Conservation (phyloP, 2,888 invertebrate species). For the Amphipyra berbera region DNA sequence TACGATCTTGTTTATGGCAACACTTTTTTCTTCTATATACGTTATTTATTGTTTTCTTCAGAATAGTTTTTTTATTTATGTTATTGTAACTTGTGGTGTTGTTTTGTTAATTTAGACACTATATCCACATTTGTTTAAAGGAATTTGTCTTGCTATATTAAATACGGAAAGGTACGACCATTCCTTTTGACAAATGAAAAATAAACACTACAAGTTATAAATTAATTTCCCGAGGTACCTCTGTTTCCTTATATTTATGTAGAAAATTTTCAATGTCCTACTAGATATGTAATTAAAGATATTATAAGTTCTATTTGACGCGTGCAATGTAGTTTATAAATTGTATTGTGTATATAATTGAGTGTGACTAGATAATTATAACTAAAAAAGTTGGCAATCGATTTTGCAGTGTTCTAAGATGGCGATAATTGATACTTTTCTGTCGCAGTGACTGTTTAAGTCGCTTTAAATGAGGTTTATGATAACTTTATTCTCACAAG, state of each 20-base stretch:
- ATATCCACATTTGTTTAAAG: no score
- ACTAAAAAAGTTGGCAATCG: conserved; percentile 34
- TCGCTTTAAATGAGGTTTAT: no score
- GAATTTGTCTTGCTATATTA: neutral
- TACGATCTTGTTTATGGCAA: conserved; percentile 61
- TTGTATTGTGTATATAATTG: conserved; percentile 55
- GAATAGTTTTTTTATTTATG: conserved; percentile 36
- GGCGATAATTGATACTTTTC: conserved; percentile 30
- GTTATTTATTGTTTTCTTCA: conserved; percentile 49
- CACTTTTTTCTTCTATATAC: conserved; percentile 47
- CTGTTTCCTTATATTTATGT: conserved; percentile 41
- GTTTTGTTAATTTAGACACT: neutral
- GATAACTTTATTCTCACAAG: no score
- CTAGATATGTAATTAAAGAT: conserved; percentile 42
- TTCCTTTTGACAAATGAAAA: neutral
- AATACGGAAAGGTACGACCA: neutral
- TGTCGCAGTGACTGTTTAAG: no score
- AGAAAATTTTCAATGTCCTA: conserved; percentile 50
- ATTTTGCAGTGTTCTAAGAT: conserved; percentile 46
- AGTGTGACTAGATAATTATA: conserved; percentile 47
- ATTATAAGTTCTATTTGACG: conserved; percentile 67
- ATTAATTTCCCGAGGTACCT: conserved; percentile 47
- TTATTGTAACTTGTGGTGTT: conserved; percentile 38
- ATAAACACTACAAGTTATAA: conserved; percentile 20
- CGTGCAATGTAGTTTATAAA: conserved; percentile 81